phyloP scores from a whole-genome alignment of 2,113 vertebrate genomes.

The Eudorcas thomsonii region DNA sequence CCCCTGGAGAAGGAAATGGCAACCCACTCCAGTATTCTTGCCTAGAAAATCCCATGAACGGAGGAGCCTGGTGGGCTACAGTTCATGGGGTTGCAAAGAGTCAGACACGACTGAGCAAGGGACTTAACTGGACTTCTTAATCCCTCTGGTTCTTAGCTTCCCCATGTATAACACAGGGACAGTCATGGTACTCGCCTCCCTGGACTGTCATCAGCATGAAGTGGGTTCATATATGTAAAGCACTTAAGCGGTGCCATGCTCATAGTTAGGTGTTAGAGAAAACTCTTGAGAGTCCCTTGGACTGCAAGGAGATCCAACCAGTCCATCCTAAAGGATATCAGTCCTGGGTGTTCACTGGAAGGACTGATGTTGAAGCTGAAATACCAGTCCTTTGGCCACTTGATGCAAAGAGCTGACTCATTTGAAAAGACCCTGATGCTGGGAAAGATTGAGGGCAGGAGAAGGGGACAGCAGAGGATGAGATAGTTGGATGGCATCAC shows the following conservation, averaged over 20 bases:
- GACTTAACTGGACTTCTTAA: neutral
- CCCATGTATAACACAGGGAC: too few relatives aligned
- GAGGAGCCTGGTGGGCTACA: too few relatives aligned
- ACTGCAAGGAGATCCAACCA: neutral
- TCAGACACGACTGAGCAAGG: too few relatives aligned
- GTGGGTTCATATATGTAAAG: neutral
- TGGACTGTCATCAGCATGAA: neutral
- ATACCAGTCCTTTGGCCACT: neutral
- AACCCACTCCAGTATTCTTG: too few relatives aligned
- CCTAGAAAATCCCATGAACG: too few relatives aligned
- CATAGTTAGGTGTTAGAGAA: neutral
- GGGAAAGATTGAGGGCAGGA: neutral
- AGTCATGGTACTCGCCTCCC: neutral
- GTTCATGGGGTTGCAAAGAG: too few relatives aligned
- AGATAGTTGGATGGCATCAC: neutral
- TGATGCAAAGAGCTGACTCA: neutral
- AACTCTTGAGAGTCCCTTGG: neutral
- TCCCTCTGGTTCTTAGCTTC: neutral
- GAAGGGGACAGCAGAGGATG: neutral
- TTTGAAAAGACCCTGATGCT: neutral
- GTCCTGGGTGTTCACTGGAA: neutral
- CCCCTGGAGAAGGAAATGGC: too few relatives aligned
- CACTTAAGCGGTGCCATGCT: neutral
- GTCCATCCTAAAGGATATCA: neutral
- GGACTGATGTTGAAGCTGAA: neutral